These are phyloP conservation scores for Poeciliopsis turneri DNA, from an alignment of 2,797 vertebrate species.

Conservation along the genomic window DNA sequence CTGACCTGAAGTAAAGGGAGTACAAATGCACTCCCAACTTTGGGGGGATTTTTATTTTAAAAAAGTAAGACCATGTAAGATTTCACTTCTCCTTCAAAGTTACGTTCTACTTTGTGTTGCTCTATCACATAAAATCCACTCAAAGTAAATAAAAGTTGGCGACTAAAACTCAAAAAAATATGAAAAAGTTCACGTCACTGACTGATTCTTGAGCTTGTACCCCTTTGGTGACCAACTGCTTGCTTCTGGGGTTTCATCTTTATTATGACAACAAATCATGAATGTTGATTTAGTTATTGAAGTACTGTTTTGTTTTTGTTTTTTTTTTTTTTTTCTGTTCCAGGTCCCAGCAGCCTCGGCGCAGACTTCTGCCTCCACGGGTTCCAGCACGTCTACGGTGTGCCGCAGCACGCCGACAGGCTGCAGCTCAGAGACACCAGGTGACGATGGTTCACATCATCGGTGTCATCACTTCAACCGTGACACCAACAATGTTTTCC, in stretches of 20 bases:
- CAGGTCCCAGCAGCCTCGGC: conserved; percentile 90
- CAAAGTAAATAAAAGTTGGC: background rate
- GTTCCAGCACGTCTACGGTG: conserved; percentile 88
- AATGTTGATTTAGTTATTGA: background rate
- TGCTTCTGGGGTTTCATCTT: background rate
- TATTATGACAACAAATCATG: background rate
- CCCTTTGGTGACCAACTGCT: background rate
- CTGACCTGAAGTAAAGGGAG: no score
- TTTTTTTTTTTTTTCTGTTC: background rate
- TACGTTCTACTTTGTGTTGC: background rate
- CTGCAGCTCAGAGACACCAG: conserved; percentile 90
- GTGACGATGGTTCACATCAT: conserved; percentile 54
- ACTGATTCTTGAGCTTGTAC: background rate
- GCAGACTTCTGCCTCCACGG: conserved; percentile 89
- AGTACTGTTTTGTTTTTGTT: background rate
- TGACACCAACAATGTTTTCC: background rate
- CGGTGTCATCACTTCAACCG: background rate
- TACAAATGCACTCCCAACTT: background rate
- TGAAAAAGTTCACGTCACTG: background rate
- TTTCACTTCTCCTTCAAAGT: background rate
- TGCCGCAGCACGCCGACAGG: conserved; percentile 90
- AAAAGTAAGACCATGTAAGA: background rate
- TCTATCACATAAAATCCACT: background rate
- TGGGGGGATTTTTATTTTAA: background rate
- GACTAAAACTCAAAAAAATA: background rate